A percentile compares a stretch with the other conserved stretches of the same genome.
phyloP scores from a whole-genome alignment of 2,888 invertebrate species.

The Blera fallax region DNA sequence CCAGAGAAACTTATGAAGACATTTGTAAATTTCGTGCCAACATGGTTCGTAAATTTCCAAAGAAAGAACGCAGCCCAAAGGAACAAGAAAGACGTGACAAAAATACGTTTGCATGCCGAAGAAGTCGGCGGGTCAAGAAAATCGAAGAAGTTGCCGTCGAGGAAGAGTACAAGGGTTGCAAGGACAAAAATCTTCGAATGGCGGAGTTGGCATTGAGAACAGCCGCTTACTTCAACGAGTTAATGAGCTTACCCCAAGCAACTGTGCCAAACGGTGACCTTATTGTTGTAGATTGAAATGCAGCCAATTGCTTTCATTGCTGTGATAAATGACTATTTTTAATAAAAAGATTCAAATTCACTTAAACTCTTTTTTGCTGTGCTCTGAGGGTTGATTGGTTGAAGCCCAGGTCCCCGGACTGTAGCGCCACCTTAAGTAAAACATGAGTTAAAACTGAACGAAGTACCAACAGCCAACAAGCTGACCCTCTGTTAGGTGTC shows the following conservation, averaged over 20 bases:
- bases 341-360: too few relatives aligned
- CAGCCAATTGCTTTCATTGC: too few relatives aligned
- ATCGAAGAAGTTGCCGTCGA: conserved; percentile 77
- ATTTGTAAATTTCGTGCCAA: conserved; percentile 76
- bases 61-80: conserved; percentile 78
- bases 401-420: too few relatives aligned
- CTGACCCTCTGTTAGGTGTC: too few relatives aligned
- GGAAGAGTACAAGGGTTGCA: conserved; percentile 77
- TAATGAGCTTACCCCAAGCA: conserved; percentile 72
- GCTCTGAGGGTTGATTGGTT: too few relatives aligned
- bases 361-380: too few relatives aligned
- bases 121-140: conserved; percentile 79
- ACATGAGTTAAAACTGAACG: too few relatives aligned
- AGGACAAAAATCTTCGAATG: conserved; percentile 74
- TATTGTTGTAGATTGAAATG: conserved; percentile 73
- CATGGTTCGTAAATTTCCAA: conserved; percentile 79
- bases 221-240: conserved; percentile 76
- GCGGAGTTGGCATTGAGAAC: conserved; percentile 76
- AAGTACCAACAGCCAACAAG: too few relatives aligned
- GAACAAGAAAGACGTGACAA: conserved; percentile 80
- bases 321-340: too few relatives aligned
- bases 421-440: too few relatives aligned
- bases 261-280: conserved; percentile 16
- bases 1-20: conserved; percentile 22
- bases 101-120: conserved; percentile 79